Evolutionary conservation across 2,888 invertebrate species (phyloP).

Genomic region (Myopa testacea): DNA sequence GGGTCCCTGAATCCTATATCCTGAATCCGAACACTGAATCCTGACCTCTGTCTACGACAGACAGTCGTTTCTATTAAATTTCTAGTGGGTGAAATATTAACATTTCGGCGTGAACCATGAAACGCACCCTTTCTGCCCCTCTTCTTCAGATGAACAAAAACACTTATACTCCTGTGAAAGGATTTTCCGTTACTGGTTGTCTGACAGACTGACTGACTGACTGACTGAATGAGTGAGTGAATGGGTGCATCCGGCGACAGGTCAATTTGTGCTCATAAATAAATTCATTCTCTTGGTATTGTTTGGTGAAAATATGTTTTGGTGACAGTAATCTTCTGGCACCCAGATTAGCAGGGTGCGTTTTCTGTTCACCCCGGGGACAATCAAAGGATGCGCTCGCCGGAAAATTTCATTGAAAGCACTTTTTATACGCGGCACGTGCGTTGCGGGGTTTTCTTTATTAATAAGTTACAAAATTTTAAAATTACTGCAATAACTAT

Average conservation of each 20-base stretch:
- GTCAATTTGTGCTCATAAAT: slow-evolving; percentile 62
- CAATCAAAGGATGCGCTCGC: slow-evolving; percentile 44
- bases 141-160: too few relatives aligned
- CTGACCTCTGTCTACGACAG: too few relatives aligned
- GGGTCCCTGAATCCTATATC: too few relatives aligned
- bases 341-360: slow-evolving; percentile 63
- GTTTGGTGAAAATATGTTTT: slow-evolving; percentile 64
- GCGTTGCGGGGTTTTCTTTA: slow-evolving; percentile 52
- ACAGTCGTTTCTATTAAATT: too few relatives aligned
- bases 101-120: too few relatives aligned
- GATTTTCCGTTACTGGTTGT: slow-evolving; percentile 18
- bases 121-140: not conserved
- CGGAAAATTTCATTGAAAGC: slow-evolving; percentile 42
- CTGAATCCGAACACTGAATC: too few relatives aligned
- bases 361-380: slow-evolving; percentile 40
- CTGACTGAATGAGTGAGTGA: not conserved
- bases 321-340: slow-evolving; percentile 68
- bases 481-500: slow-evolving; percentile 29
- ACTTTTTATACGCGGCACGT: slow-evolving; percentile 59
- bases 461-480: slow-evolving; percentile 59
- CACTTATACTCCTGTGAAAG: not conserved
- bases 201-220: not conserved
- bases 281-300: slow-evolving; percentile 48
- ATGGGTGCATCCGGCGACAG: slow-evolving; percentile 45
- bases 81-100: too few relatives aligned